Conservation (phyloP, 2,797 vertebrate genomes). For the Holocentrus rufus region DNA sequence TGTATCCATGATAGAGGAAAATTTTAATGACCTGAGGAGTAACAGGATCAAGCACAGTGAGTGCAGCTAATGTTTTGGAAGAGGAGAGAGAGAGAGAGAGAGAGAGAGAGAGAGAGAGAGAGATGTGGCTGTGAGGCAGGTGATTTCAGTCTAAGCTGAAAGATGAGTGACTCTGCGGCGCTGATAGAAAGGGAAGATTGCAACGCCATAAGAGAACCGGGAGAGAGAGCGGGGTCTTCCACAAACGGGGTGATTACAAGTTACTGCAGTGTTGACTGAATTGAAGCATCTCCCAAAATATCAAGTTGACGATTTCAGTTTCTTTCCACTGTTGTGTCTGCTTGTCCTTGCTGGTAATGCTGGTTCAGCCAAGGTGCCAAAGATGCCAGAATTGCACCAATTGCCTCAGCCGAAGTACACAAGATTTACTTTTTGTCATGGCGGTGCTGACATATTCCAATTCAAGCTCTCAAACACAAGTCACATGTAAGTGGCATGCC, state of each 20-base stretch:
- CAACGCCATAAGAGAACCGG: slow-evolving; percentile 20
- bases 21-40: no score
- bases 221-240: slow-evolving; percentile 17
- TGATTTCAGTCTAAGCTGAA: slow-evolving; percentile 16
- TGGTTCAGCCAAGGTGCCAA: background rate
- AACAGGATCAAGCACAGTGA: background rate
- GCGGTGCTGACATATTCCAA: background rate
- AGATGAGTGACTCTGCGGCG: slow-evolving; percentile 24
- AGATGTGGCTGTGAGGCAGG: background rate
- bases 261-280: slow-evolving; percentile 7
- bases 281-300: no score
- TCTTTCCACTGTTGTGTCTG: no score
- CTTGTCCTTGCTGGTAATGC: background rate
- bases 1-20: no score
- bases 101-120: background rate
- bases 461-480: background rate
- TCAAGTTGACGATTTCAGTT: no score
- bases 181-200: slow-evolving; percentile 31
- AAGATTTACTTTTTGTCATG: slow-evolving; percentile 1
- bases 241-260: slow-evolving; percentile 25
- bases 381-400: no score
- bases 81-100: background rate
- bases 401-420: background rate
- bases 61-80: background rate
- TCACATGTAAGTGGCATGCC: background rate